Percentiles rank a stretch among this genome's conserved stretches.
phyloP scores from a whole-genome alignment of 2,797 vertebrate species.

The Brotula barbata region DNA sequence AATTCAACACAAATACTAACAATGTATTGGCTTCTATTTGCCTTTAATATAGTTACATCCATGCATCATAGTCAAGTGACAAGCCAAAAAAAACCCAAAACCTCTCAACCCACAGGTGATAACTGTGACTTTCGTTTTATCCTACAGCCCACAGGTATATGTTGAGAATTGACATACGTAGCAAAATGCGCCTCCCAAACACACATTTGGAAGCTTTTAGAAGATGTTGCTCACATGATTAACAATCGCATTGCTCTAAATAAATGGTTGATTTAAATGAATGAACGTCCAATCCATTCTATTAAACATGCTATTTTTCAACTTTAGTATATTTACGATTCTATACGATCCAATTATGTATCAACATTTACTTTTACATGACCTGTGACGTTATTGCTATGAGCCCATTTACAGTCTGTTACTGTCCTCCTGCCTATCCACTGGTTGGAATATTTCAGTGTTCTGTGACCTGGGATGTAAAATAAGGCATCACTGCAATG shows the following conservation, averaged over 20 bases:
- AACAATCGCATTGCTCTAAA: background rate
- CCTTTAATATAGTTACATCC: slow-evolving; percentile 23
- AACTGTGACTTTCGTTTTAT: slow-evolving; percentile 53
- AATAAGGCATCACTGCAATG: slow-evolving; percentile 55
- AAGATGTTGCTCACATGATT: background rate
- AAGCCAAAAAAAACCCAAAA: slow-evolving; percentile 22
- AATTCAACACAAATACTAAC: slow-evolving; percentile 13
- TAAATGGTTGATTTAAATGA: too few species aligned
- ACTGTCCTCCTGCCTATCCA: background rate
- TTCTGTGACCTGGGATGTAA: slow-evolving; percentile 48
- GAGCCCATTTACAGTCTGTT: slow-evolving; percentile 2
- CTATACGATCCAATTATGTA: slow-evolving; percentile 8
- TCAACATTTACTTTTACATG: slow-evolving; percentile 10
- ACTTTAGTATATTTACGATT: background rate
- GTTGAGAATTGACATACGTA: slow-evolving; percentile 21
- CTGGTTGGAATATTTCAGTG: background rate
- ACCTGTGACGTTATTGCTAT: background rate
- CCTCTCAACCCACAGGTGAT: slow-evolving; percentile 7
- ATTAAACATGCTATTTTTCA: background rate
- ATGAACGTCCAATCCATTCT: too few species aligned
- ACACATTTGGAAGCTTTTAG: background rate
- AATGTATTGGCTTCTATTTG: slow-evolving; percentile 6
- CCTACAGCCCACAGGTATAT: slow-evolving; percentile 53
- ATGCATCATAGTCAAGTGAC: slow-evolving; percentile 29
- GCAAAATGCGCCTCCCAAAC: too few species aligned